Evolutionary conservation across 2,888 invertebrate genomes (phyloP).

Genomic region (Rhaphigaster nebulosa): DNA sequence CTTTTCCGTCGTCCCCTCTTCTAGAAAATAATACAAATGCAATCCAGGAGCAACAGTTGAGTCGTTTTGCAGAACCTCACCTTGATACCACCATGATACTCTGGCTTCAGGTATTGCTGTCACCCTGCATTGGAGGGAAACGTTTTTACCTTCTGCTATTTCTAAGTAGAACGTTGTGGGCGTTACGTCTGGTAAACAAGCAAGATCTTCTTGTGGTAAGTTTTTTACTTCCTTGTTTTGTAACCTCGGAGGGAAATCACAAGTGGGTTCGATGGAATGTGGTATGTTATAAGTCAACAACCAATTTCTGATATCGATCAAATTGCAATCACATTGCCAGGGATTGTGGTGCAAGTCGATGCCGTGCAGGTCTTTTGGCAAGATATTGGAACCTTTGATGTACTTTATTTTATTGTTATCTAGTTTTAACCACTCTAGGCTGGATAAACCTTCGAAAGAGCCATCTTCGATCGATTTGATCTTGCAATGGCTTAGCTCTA

Average conservation of each 20-base stretch:
- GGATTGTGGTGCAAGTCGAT: slow-evolving; percentile 88
- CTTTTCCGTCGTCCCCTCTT: slow-evolving; percentile 81
- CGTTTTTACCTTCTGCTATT: slow-evolving; percentile 84
- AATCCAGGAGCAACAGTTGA: slow-evolving; percentile 77
- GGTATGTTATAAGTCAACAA: slow-evolving; percentile 82
- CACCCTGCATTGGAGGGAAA: slow-evolving; percentile 84
- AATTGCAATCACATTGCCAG: slow-evolving; percentile 90
- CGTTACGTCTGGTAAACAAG: slow-evolving; percentile 84
- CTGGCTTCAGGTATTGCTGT: slow-evolving; percentile 86
- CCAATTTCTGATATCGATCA: slow-evolving; percentile 84
- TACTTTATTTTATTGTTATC: slow-evolving; percentile 85
- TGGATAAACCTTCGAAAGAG: slow-evolving; percentile 85
- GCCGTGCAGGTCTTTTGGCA: slow-evolving; percentile 84
- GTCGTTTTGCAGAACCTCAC: slow-evolving; percentile 83
- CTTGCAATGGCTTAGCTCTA: slow-evolving; percentile 87
- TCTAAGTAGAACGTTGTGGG: slow-evolving; percentile 83
- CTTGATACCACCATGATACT: slow-evolving; percentile 87
- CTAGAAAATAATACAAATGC: slow-evolving; percentile 79
- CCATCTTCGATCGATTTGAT: slow-evolving; percentile 82
- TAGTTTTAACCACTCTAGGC: slow-evolving; percentile 86
- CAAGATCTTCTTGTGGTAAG: slow-evolving; percentile 79
- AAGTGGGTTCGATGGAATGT: slow-evolving; percentile 83
- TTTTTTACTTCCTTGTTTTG: slow-evolving; percentile 78
- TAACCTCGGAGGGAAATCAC: slow-evolving; percentile 79
- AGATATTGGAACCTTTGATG: slow-evolving; percentile 78